Evolutionary conservation across 2,113 vertebrate species (phyloP), one percentile per base, ranked within the genome.

Genomic region (Platanista minor): DNA sequence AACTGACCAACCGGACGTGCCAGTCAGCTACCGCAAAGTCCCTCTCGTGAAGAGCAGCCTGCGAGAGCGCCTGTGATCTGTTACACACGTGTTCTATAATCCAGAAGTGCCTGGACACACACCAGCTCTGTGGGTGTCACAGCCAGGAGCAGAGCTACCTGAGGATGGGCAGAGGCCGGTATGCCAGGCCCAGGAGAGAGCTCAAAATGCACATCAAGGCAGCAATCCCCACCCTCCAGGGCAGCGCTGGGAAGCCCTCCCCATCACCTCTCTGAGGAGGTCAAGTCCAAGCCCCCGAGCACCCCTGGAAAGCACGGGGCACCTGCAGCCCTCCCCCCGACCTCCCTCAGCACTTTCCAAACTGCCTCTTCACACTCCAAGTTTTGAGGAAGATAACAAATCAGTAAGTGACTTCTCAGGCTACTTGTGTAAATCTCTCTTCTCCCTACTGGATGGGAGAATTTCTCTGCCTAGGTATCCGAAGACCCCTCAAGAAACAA

Each of bases 271-370:
- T 36, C 27, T 18, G 13, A 25, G 61, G 21, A 3, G 27, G 31
- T 31, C 14, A 6, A 0, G 23, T 6, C 12, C 21, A 1, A 18
- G 74, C 8, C 17, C n/a, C 0, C 1, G 27, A 5, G 57, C 18
- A 39, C 57, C n/a, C 8, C 18, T 0, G 36, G 41, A 7, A 13
- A 72, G 29, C 39, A 8, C 2, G 2, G 0, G 5, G 8, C 33
- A 1, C 20, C 10, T 5, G 31, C 14, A 2, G 18, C 15, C 69
- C 72, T 27, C n/a, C 15, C 10, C 1, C 20, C 1, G 61, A 64
- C 6, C 6, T 5, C 20, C 77, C 46, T 4, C 2, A 8, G 23
- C 11, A 59, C 29, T 41, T 66, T 36, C 59, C 8, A 33, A 43
- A 21, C 8, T 12, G 18, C 52, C 36, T 74, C 39, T 33, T 27